Evolutionary conservation across 2,797 vertebrate genomes (phyloP), one percentile per base, ranked within the genome.

Genomic region (Apogon hyalosoma): DNA sequence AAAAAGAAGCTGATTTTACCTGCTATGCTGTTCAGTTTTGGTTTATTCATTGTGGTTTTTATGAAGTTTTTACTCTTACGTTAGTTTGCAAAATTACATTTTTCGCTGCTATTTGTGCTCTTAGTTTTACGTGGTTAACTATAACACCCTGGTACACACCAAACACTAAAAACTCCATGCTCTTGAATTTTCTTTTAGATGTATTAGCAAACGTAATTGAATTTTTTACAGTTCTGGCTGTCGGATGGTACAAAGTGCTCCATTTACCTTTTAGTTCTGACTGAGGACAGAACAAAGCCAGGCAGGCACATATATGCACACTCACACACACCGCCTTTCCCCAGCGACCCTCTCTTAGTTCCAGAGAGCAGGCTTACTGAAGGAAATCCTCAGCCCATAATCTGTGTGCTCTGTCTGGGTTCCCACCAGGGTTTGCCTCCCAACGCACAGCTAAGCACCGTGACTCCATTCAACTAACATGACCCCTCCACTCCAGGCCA

Each of bases 301-400:
- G 16, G 42, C 53, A 31, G 48, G 69, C 43, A 46, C 53, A 69
- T 45, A 54, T 42, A 52, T 24, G 59, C 55, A 73, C 62, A 71
- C 52, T 69, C 36, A 59, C 47, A 38, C 33, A 58, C 19, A 39
- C 50, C 39, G 43, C 46, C 46, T 63, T 55, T 56, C 77, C 67
- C 76, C 36, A 53, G 71, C 46, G 79, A 59, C 54, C 56, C 45
- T 67, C 73, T 82, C 70, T 79, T 82, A 79, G 75, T 87, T 88
- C 85, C 86, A 85, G 58, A 74, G 80, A 79, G 80, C 75, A 77
- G 83, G 73, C 70, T 86, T 82, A 83, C 16, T 71, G 72, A 70
- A 69, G 65, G 68, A 87, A 90, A 87, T 83, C 85, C 80, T 88
- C 33, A 82, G 73, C 74, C 74, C 75, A 80, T 88, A 88, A 89